Evolutionary conservation across 1,140 invertebrate species (phyloP).

Genomic region (Caerostris darwini): DNA sequence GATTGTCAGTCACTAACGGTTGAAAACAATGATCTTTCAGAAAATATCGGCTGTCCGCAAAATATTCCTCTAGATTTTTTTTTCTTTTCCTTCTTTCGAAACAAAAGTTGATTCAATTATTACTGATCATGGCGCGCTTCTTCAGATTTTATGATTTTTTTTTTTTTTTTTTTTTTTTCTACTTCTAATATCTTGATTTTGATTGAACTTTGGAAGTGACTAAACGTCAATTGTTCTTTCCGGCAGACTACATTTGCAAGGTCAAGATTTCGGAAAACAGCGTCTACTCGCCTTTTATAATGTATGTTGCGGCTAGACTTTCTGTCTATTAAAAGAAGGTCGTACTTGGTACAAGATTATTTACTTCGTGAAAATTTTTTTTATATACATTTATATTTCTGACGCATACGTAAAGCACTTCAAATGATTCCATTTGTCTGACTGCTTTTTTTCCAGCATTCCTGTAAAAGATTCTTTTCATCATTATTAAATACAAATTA

Average conservation of each 20-base stretch:
- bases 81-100: background rate
- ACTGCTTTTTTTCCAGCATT: background rate
- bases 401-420: background rate
- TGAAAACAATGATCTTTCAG: slow-evolving; percentile 72
- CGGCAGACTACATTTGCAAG: slow-evolving; percentile 11
- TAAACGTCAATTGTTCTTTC: slow-evolving; percentile 38
- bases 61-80: background rate
- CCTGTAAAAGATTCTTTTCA: too few species aligned
- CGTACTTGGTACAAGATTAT: background rate
- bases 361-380: background rate
- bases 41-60: slow-evolving; percentile 62
- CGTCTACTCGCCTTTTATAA: background rate
- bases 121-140: slow-evolving; percentile 26
- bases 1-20: slow-evolving; percentile 75
- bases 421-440: background rate
- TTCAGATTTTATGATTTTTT: background rate
- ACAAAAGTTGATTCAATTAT: slow-evolving; percentile 31
- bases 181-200: slow-evolving; percentile 9
- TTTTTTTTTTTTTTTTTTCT: too few species aligned
- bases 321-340: slow-evolving; percentile 13
- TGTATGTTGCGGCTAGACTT: slow-evolving; percentile 30
- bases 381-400: background rate
- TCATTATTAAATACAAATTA: too few species aligned
- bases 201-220: slow-evolving; percentile 32
- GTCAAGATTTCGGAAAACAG: slow-evolving; percentile 28